Conservation (phyloP, 2,113 vertebrate genomes). For the Apteryx owenii region DNA sequence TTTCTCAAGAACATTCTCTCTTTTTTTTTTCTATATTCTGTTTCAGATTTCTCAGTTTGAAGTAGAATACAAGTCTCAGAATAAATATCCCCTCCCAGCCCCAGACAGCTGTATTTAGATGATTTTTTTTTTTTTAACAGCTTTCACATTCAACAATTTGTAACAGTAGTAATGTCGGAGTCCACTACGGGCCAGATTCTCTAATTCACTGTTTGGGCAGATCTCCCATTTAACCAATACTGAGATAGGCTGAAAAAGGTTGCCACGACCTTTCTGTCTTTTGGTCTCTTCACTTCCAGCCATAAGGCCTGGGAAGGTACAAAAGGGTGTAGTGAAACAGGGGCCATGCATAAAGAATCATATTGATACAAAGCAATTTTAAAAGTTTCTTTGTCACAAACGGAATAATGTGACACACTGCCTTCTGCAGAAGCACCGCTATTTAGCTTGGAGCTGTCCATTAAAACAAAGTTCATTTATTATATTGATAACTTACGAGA, state of each 20-base stretch:
- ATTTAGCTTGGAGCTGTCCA: background rate
- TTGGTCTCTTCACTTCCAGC: background rate
- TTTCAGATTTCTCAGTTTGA: background rate
- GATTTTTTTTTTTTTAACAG: background rate
- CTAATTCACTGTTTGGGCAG: background rate
- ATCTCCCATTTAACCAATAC: background rate
- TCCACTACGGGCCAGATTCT: background rate
- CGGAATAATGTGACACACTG: background rate
- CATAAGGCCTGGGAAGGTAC: background rate
- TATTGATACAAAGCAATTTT: background rate
- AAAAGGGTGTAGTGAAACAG: background rate
- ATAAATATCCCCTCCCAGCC: background rate
- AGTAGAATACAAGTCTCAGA: background rate
- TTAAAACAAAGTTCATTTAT: background rate
- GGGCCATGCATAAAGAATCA: background rate
- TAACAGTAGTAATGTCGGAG: background rate
- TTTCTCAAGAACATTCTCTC: background rate
- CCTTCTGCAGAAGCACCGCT: background rate
- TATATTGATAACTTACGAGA: background rate
- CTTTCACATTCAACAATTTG: background rate
- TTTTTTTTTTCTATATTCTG: background rate
- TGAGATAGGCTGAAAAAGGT: background rate
- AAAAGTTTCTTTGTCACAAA: background rate
- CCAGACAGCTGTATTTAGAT: background rate
- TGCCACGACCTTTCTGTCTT: background rate